Conservation (phyloP, 2,797 vertebrate genomes). For the Pipistrellus pygmaeus region DNA sequence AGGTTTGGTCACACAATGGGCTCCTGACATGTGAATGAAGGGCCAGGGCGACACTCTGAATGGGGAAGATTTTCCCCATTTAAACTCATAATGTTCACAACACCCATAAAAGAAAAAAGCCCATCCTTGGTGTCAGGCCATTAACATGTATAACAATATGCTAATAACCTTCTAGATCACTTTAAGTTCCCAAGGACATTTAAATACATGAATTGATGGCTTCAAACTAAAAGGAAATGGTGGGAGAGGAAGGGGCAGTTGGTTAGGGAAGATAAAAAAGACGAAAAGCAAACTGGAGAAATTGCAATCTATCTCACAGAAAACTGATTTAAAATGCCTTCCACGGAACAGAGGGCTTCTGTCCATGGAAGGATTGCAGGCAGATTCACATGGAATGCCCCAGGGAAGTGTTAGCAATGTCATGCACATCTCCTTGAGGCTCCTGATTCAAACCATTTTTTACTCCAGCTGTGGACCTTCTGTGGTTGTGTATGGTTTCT, state of each 20-base stretch:
- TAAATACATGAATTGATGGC: constrained; percentile 76
- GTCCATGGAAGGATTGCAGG: constrained; percentile 28
- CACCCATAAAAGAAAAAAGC: constrained; percentile 78
- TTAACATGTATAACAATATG: constrained; percentile 78
- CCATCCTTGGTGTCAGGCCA: constrained; percentile 73
- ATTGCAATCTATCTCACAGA: constrained; percentile 58
- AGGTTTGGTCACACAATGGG: constrained; percentile 57
- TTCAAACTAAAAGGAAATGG: constrained; percentile 22
- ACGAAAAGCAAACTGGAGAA: not conserved
- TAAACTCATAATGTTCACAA: constrained; percentile 73
- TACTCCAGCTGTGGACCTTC: not conserved
- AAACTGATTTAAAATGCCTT: constrained; percentile 8
- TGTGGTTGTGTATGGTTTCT: not conserved
- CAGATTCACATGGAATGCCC: not conserved
- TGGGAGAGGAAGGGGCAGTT: constrained; percentile 9
- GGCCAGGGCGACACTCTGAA: constrained; percentile 48
- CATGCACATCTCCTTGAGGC: not conserved
- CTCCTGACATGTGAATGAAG: constrained; percentile 75
- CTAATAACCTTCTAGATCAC: constrained; percentile 81
- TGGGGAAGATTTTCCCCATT: constrained; percentile 73
- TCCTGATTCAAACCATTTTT: not conserved
- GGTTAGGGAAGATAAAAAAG: constrained; percentile 62
- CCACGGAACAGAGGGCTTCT: constrained; percentile 45
- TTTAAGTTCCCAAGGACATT: constrained; percentile 78
- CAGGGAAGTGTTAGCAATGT: constrained; percentile 28